Evolutionary conservation across 2,113 vertebrate genomes (phyloP), one percentile per base, ranked within the genome.

Genomic region (Athene cunicularia): DNA sequence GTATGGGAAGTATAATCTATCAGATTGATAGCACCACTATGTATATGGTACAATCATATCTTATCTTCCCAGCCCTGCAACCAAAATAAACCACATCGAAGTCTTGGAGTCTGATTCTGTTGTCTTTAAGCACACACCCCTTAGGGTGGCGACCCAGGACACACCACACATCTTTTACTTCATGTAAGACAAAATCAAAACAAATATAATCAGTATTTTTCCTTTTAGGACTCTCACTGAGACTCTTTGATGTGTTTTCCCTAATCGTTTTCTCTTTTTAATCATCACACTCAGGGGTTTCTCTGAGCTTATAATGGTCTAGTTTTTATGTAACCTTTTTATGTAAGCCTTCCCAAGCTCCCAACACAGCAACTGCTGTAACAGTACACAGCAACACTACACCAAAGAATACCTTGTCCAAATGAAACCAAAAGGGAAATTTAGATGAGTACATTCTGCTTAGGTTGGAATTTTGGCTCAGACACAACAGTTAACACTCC

Each of bases 381-480:
- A 95, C 87, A 97, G 89, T 85, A 97, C 95, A 95, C 95, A 96
- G 95, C 95, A 97, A 97, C 91, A 77, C 93, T 97, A 96, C 94
- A 97, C 97, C 95, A 9, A 91, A 93, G 87, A 95, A 97, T 96
- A 96, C 91, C 93, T 96, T 93, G 88, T 77, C 95, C 95, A 97
- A 97, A 97, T 96, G 94, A 97, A 97, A 97, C 95, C 94, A 97
- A 97, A 97, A 97, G 97, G 83, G 94, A 95, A 96, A 96, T 97
- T 95, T 94, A 97, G 95, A 96, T 93, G 95, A 96, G 94, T 88
- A 96, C 96, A 97, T 97, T 97, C 95, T 97, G 63, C 95, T 95
- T 97, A 94, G 96, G 96, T 95, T 97, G 96, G 97, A 97, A 96
- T 96, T 97, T 97, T 97, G 95, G 97, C 94, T 93, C 81, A 62